Conservation (phyloP, 2,113 vertebrate genomes). For the Perca schrenkii region DNA sequence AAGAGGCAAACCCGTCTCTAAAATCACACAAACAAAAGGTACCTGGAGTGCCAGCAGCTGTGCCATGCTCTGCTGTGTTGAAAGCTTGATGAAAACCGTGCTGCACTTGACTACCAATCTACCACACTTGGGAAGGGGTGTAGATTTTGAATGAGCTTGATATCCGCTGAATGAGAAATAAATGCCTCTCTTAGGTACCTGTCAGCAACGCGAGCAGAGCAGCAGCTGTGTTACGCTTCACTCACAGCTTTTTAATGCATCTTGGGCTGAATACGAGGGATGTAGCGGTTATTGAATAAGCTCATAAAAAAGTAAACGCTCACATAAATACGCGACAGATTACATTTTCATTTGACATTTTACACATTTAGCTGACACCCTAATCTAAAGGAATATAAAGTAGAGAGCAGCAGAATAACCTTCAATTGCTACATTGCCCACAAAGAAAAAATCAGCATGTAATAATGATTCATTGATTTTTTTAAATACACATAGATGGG, state of each 20-base stretch:
- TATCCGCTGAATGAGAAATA: constrained; percentile 76
- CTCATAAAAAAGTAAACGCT: constrained; percentile 38
- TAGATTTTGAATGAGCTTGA: constrained; percentile 75
- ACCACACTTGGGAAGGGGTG: constrained; percentile 44
- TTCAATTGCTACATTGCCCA: neutral
- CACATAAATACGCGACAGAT: constrained; percentile 43
- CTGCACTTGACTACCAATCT: constrained; percentile 61
- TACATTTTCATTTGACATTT: constrained; percentile 44
- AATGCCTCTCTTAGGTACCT: constrained; percentile 73
- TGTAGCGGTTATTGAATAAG: constrained; percentile 47
- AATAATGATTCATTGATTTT: constrained; percentile 7
- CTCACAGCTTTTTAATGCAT: constrained; percentile 56
- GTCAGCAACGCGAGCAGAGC: constrained; percentile 62
- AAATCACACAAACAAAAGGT: constrained; percentile 1
- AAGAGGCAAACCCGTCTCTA: constrained; percentile 10
- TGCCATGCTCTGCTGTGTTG: constrained; percentile 18
- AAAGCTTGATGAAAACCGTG: constrained; percentile 55
- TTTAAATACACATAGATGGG: neutral
- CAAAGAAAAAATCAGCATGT: neutral
- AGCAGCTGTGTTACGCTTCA: constrained; percentile 65
- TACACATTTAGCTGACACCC: constrained; percentile 28
- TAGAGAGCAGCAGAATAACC: neutral
- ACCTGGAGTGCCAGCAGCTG: constrained; percentile 72
- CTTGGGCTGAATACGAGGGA: constrained; percentile 26
- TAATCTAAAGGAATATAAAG: constrained; percentile 6